These are phyloP conservation scores for Synanceia verrucosa DNA, from an alignment of 2,797 vertebrate species.

Conservation along the genomic window DNA sequence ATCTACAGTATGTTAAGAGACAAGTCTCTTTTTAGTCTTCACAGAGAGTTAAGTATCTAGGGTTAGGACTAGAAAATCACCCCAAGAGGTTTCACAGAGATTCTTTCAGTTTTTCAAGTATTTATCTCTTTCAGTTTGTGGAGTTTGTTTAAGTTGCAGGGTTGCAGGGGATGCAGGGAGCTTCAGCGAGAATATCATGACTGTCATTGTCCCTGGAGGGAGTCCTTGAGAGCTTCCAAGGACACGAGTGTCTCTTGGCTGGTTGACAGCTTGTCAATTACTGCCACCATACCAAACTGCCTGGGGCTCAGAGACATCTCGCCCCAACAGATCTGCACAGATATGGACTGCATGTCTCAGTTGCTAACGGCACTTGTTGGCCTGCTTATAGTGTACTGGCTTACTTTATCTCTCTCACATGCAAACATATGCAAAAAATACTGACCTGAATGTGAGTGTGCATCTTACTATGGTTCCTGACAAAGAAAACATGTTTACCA, in stretches of 20 bases:
- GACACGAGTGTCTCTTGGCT: constrained; percentile 70
- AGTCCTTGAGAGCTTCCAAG: constrained; percentile 72
- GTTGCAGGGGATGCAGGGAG: constrained; percentile 8
- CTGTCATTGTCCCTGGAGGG: constrained; percentile 41
- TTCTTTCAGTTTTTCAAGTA: not conserved
- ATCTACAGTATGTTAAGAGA: not conserved
- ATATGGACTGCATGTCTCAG: constrained; percentile 37
- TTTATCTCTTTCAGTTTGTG: constrained; percentile 13
- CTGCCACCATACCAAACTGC: constrained; percentile 51
- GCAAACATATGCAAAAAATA: constrained; percentile 18
- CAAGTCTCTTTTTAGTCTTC: constrained; percentile 1
- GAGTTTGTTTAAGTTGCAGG: constrained; percentile 33
- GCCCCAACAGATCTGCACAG: constrained; percentile 40
- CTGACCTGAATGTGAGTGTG: constrained; percentile 50
- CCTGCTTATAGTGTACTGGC: not conserved
- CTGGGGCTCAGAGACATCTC: constrained; percentile 42
- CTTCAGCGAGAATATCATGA: constrained; percentile 37
- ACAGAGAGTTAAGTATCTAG: not conserved
- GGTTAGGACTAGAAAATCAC: too few species aligned
- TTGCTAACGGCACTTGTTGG: constrained; percentile 41
- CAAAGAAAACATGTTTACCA: constrained; percentile 44
- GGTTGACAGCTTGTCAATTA: constrained; percentile 76
- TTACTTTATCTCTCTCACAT: not conserved
- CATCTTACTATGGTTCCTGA: constrained; percentile 28
- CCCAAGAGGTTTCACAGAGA: too few species aligned